Base-by-base conservation (phyloP, 2,113 vertebrate species). In the Theristicus caerulescens region DNA sequence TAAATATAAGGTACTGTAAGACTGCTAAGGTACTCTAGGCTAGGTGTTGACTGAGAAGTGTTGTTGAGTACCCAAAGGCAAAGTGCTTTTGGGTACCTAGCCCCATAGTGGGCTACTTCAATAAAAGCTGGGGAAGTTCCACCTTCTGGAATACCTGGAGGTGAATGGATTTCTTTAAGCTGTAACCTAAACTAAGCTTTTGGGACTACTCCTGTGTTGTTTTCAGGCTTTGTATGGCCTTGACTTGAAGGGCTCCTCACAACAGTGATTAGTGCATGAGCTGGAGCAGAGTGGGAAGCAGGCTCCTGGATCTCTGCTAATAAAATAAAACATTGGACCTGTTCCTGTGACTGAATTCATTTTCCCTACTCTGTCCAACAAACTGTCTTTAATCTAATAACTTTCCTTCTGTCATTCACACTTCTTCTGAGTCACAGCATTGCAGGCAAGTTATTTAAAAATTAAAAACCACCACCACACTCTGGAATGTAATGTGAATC, bases 371-470 rank as follows among this genome's bases (percentile, higher is more conserved):
- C 42, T 96, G 71, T 94, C 64, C 85, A 93, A 77, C 67, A 94
- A 97, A 95, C 90, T 83, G 73, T 86, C 95, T 92, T 92, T 97
- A 93, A 96, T 92, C 77, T 91, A 94, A 66, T 92, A 94, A 61
- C 36, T 93, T 97, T 97, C 76, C 74, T 94, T 97, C 97, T 98
- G 97, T 93, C 97, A 97, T 77, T 98, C 96, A 96, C 77, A 94
- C 95, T 90, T 97, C 94, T 97, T 97, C 92, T 98, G 96, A 98
- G 94, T 97, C 94, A 97, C 80, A 94, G 74, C 62, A 90, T 82
- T 94, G 89, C 94, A 97, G 92, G 91, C 91, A 97, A 97, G 90
- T 93, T 98, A 97, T 97, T 97, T 96, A 96, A 97, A 97, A 97
- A 86, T 94, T 95, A 82, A 87, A 97, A 90, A 40, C 18, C 61